phyloP scores from a whole-genome alignment of 2,113 vertebrate species.

The Oryzias javanicus region DNA sequence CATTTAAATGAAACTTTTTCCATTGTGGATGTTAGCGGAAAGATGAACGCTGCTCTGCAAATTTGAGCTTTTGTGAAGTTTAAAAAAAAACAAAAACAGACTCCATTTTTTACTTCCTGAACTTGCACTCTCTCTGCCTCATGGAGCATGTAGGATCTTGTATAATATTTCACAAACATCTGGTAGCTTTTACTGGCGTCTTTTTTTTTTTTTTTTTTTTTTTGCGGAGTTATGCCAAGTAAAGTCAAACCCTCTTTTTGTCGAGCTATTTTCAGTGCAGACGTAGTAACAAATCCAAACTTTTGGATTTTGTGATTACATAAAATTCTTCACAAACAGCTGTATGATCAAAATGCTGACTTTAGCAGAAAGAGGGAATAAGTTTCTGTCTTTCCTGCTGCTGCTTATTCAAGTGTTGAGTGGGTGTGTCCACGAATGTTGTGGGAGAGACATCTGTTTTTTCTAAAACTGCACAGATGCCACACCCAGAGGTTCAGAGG shows the following conservation, averaged over 20 bases:
- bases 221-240: conserved; percentile 51
- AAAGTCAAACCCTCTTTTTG: conserved; percentile 30
- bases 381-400: not conserved
- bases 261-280: conserved; percentile 25
- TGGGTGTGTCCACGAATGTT: conserved; percentile 52
- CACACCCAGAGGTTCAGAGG: conserved; percentile 68
- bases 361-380: conserved; percentile 9
- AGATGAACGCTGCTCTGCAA: conserved; percentile 40
- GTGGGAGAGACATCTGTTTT: conserved; percentile 66
- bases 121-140: conserved; percentile 52
- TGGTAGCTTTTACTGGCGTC: conserved; percentile 68
- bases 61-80: conserved; percentile 50
- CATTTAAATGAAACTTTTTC: conserved; percentile 56
- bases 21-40: conserved; percentile 37
- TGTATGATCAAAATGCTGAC: too few relatives aligned
- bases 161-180: conserved; percentile 71
- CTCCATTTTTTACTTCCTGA: conserved; percentile 61
- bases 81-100: conserved; percentile 38
- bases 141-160: conserved; percentile 57
- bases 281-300: not conserved
- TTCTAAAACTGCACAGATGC: conserved; percentile 56
- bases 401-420: conserved; percentile 60
- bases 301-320: not conserved
- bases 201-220: conserved; percentile 55
- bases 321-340: too few relatives aligned